phyloP scores from a whole-genome alignment of 92 coral and sea anemone species.

The Porites lobata region DNA sequence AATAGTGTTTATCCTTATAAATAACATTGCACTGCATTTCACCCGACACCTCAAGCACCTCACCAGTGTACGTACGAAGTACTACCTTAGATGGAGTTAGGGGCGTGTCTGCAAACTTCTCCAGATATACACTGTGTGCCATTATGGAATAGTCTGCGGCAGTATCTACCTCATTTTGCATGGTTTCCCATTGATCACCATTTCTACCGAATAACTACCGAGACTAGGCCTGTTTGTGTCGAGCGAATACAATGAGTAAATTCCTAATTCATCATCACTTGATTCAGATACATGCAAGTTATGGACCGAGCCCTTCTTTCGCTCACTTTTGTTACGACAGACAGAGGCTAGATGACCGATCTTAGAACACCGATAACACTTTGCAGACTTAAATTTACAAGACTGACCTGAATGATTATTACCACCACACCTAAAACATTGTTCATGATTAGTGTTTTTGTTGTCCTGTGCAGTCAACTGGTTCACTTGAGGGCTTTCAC shows the following conservation, averaged over 20 bases:
- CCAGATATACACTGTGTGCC: conserved; percentile 59
- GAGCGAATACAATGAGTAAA: too few relatives aligned
- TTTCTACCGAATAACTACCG: too few relatives aligned
- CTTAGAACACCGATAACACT: too few relatives aligned
- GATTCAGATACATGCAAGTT: too few relatives aligned
- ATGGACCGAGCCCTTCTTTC: too few relatives aligned
- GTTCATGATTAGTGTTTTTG: background rate
- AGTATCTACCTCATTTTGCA: conserved; percentile 40
- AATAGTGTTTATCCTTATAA: conserved; percentile 55
- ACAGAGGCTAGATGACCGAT: too few relatives aligned
- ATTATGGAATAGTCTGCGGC: conserved; percentile 76
- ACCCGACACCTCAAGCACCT: conserved; percentile 27
- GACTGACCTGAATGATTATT: conserved; percentile 47
- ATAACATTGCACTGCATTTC: conserved; percentile 39
- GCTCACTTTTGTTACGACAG: too few relatives aligned
- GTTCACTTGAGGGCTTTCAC: background rate
- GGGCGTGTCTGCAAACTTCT: conserved; percentile 15
- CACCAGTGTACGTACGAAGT: conserved; percentile 41
- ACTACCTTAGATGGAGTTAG: conserved; percentile 22
- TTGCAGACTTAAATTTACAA: conserved; percentile 12
- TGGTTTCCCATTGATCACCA: conserved; percentile 34
- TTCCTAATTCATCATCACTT: background rate
- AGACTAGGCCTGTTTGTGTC: too few relatives aligned
- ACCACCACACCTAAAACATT: conserved; percentile 59
- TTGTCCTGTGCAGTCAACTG: background rate